These are phyloP conservation scores for Leistus spinibarbis DNA, from an alignment of 2,888 invertebrate genomes.

Conservation along the genomic window DNA sequence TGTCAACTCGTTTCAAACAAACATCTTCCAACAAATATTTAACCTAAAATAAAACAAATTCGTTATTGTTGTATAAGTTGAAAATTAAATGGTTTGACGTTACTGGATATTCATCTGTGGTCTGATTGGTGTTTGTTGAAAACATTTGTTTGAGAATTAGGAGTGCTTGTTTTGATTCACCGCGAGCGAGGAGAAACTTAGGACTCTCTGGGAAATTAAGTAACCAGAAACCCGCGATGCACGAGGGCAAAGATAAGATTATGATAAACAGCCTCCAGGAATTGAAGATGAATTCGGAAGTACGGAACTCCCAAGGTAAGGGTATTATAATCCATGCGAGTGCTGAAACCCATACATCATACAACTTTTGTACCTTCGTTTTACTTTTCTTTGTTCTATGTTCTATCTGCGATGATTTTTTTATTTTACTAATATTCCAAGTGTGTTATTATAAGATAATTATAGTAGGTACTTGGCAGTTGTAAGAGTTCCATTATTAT, in stretches of 20 bases:
- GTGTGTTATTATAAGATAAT: too few relatives aligned
- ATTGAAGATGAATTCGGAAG: slow-evolving; percentile 60
- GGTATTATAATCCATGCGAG: slow-evolving; percentile 74
- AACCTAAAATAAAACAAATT: slow-evolving; percentile 10
- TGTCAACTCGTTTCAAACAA: slow-evolving; percentile 23
- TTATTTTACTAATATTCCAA: too few relatives aligned
- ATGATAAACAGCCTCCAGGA: slow-evolving; percentile 79
- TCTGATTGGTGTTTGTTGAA: slow-evolving; percentile 60
- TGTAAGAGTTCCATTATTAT: too few relatives aligned
- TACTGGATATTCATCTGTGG: slow-evolving; percentile 59
- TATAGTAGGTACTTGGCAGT: too few relatives aligned
- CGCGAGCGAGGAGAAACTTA: slow-evolving; percentile 72
- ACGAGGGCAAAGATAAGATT: slow-evolving; percentile 68
- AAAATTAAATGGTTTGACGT: slow-evolving; percentile 22
- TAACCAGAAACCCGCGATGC: slow-evolving; percentile 65
- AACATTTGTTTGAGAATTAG: slow-evolving; percentile 66
- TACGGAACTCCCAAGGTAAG: slow-evolving; percentile 46
- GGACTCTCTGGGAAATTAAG: slow-evolving; percentile 77
- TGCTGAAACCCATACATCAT: slow-evolving; percentile 57
- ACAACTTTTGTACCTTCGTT: neutral
- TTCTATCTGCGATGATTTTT: too few relatives aligned
- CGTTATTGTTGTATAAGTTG: neutral
- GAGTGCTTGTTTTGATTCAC: slow-evolving; percentile 65
- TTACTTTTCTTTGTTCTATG: neutral
- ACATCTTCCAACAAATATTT: slow-evolving; percentile 14